Conservation (phyloP, 2,113 vertebrate species). For the Nyctibius bracteatus region DNA sequence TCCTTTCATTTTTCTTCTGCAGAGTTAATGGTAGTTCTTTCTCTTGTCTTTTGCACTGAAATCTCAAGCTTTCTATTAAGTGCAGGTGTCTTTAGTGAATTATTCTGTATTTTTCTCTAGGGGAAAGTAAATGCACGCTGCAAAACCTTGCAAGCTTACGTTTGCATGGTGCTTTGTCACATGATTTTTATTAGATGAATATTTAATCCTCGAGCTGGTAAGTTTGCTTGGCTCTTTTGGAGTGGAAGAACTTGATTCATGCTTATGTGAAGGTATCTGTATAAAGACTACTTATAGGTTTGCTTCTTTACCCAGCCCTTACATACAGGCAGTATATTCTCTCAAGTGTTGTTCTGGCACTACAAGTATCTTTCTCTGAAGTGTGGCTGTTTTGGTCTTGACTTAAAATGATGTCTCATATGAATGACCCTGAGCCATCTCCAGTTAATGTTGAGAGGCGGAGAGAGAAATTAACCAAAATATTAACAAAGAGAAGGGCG, state of each 20-base stretch:
- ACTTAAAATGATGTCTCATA: not conserved
- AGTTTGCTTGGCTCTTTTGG: not conserved
- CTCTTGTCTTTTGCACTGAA: not conserved
- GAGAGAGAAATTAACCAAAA: not conserved
- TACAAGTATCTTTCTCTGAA: not conserved
- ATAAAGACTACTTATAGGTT: not conserved
- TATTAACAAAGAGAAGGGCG: not conserved
- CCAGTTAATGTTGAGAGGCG: not conserved
- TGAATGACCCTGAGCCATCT: not conserved
- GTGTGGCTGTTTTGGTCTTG: not conserved
- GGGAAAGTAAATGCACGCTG: not conserved
- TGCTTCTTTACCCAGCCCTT: not conserved
- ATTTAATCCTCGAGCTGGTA: not conserved
- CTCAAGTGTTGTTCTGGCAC: not conserved
- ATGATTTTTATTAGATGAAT: not conserved
- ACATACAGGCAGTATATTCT: not conserved
- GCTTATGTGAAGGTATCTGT: not conserved
- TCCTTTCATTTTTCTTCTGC: not conserved
- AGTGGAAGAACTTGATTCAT: not conserved
- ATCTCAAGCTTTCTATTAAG: not conserved
- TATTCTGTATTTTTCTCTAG: not conserved
- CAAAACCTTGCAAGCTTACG: not conserved
- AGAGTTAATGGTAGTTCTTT: not conserved
- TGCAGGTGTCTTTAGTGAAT: not conserved
- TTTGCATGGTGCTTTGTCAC: not conserved